These are phyloP conservation scores for Anthopleura sola DNA, from an alignment of 64 coral and sea anemone genomes.

Conservation along the genomic window DNA sequence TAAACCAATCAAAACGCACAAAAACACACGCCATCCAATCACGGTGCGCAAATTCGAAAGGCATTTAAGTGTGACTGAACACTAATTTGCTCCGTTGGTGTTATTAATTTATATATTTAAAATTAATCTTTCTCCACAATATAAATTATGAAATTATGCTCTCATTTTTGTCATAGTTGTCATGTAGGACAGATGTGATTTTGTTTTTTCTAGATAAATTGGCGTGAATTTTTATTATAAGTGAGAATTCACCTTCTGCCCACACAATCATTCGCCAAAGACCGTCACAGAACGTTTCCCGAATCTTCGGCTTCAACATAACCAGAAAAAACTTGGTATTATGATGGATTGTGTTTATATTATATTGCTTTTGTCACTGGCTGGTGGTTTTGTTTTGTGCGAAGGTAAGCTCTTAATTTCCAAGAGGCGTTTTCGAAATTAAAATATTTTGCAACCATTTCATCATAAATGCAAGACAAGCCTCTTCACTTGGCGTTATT, in stretches of 20 bases:
- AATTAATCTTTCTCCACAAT: background rate
- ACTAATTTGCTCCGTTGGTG: background rate
- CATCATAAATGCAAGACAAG: too few relatives aligned
- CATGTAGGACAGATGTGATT: background rate
- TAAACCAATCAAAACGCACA: background rate
- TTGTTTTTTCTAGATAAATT: background rate
- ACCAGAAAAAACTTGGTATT: background rate
- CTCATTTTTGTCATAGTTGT: background rate
- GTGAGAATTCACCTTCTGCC: background rate
- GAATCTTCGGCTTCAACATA: background rate
- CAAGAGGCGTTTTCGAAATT: background rate
- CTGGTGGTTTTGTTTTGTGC: background rate
- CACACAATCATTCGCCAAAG: background rate
- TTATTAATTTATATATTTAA: background rate
- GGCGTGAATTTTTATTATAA: background rate
- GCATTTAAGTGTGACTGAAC: background rate
- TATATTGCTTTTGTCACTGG: background rate
- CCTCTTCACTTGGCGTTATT: too few relatives aligned
- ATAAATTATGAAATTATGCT: background rate
- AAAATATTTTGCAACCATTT: background rate
- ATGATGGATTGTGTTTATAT: background rate
- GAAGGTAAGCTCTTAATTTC: background rate
- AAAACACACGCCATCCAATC: background rate
- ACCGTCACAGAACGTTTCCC: background rate
- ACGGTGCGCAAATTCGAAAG: background rate